phyloP scores from a whole-genome alignment of 2,113 vertebrate species.

The Eulemur macaco region DNA sequence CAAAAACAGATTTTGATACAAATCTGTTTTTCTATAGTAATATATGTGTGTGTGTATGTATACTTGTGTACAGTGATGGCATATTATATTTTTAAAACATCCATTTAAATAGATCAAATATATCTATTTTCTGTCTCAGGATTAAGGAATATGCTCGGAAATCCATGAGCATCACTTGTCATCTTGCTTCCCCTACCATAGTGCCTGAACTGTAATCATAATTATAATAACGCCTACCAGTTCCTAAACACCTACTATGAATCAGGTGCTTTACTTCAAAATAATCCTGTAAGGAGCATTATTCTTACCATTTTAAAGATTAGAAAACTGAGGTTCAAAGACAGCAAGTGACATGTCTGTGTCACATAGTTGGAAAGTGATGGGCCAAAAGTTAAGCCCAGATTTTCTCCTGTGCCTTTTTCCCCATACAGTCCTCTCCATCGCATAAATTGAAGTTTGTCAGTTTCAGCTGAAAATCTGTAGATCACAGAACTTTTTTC shows the following conservation, averaged over 20 bases:
- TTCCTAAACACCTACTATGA: neutral
- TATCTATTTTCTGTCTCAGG: neutral
- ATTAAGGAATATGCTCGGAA: neutral
- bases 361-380: neutral
- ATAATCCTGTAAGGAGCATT: neutral
- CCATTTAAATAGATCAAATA: neutral
- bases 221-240: neutral
- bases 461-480: neutral
- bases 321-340: neutral
- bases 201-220: neutral
- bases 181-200: neutral
- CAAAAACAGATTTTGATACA: neutral
- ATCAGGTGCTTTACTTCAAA: neutral
- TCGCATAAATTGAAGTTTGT: neutral
- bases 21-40: neutral
- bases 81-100: neutral
- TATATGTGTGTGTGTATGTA: neutral
- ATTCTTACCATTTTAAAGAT: neutral
- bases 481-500: neutral
- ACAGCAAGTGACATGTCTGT: neutral
- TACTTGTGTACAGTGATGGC: neutral
- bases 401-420: neutral
- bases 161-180: neutral
- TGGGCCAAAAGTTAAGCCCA: neutral
- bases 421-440: too few relatives aligned